A percentile compares a stretch with the other conserved stretches of the same genome.
Evolutionary conservation across 2,888 invertebrate genomes (phyloP).

Genomic region (Plebejus melissa): DNA sequence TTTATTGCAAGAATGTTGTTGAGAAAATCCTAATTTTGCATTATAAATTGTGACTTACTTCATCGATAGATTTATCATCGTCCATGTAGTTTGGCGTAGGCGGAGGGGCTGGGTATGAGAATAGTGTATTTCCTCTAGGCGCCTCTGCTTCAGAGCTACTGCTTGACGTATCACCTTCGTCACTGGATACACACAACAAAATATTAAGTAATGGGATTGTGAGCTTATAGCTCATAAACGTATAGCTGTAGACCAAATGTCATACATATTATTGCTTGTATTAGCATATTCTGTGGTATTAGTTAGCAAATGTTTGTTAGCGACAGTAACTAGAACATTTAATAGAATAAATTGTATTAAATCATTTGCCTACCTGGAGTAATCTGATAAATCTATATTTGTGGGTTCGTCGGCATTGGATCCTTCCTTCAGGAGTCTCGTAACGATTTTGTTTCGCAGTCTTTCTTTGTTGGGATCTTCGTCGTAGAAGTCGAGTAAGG

Average conservation of each 20-base stretch:
- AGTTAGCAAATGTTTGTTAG: no score
- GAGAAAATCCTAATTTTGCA: not conserved
- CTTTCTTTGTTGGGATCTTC: conserved; percentile 90
- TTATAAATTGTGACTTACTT: conserved; percentile 44
- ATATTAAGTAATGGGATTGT: conserved; percentile 23
- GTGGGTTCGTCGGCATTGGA: conserved; percentile 93
- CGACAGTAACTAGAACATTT: not conserved
- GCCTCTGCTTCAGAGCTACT: conserved; percentile 83
- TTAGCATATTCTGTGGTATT: no score
- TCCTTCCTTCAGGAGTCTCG: conserved; percentile 87
- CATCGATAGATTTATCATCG: conserved; percentile 53
- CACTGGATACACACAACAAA: conserved; percentile 67
- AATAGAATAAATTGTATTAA: not conserved
- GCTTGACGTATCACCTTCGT: conserved; percentile 88
- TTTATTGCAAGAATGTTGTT: no score
- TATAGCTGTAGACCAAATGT: no score
- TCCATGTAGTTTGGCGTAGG: conserved; percentile 82
- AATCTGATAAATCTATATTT: conserved; percentile 91
- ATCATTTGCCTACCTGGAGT: conserved; percentile 83
- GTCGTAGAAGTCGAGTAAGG: conserved; percentile 93
- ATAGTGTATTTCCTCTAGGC: conserved; percentile 72
- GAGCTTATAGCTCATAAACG: no score
- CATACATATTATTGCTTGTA: no score
- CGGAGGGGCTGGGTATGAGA: conserved; percentile 80
- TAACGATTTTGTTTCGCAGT: conserved; percentile 88